Evolutionary conservation across 1,140 invertebrate species (phyloP).

Genomic region (Liolophura sinensis): DNA sequence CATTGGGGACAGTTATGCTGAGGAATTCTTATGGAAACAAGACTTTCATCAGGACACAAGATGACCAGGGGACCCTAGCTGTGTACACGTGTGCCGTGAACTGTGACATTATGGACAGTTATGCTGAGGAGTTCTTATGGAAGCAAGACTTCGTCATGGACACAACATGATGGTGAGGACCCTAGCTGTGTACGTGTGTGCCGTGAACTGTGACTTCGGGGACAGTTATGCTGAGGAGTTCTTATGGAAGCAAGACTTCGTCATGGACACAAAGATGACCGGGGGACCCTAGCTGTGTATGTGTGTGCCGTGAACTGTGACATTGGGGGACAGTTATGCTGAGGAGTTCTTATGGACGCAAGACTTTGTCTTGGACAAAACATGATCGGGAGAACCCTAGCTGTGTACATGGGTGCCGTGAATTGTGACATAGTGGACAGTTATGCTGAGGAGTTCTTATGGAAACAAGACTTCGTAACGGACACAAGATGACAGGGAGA

Average conservation of each 20-base stretch:
- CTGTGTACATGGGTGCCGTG: slow-evolving; percentile 81
- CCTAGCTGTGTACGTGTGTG: slow-evolving; percentile 83
- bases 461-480: slow-evolving; percentile 87
- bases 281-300: slow-evolving; percentile 85
- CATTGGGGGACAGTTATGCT: slow-evolving; percentile 66
- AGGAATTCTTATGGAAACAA: slow-evolving; percentile 83
- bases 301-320: slow-evolving; percentile 82
- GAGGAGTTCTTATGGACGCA: slow-evolving; percentile 83
- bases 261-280: slow-evolving; percentile 72
- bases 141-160: slow-evolving; percentile 77
- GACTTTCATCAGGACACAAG: slow-evolving; percentile 65
- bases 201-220: slow-evolving; percentile 70
- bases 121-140: slow-evolving; percentile 75
- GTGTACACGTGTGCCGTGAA: slow-evolving; percentile 84
- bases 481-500: slow-evolving; percentile 76
- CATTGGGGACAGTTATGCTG: slow-evolving; percentile 67
- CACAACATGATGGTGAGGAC: slow-evolving; percentile 88
- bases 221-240: slow-evolving; percentile 70
- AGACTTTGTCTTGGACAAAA: slow-evolving; percentile 67
- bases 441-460: slow-evolving; percentile 74
- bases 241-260: slow-evolving; percentile 85
- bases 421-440: slow-evolving; percentile 70
- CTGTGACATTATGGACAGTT: slow-evolving; percentile 67
- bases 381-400: slow-evolving; percentile 93
- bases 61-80: slow-evolving; percentile 88